Evolutionary conservation across 30 jellyfish, hydroid and myxozoan species (phyloP), one percentile per base, ranked within the genome.

Genomic region (Aurelia sp.): DNA sequence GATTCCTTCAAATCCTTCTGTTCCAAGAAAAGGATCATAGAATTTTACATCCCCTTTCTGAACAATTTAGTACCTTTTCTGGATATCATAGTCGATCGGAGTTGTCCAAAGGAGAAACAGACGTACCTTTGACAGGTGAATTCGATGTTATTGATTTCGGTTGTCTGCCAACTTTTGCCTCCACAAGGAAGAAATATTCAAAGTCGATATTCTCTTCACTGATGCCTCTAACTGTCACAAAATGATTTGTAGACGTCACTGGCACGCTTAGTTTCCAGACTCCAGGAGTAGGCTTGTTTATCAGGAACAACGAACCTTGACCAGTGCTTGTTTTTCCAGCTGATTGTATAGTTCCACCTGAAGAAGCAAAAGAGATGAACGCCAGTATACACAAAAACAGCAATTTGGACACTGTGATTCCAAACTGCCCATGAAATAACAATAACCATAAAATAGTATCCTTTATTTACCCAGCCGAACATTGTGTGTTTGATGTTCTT

Each of bases 281-380:
- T 4, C 93, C 93, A 57, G 93, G 73, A 3, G 87, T 20, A 6
- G 93, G 93, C 61, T 84, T 84, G 35, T 84, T 60, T 6, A 84
- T 79, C 68, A 65, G 35, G 67, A 72, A 84, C 51, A 84, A 40
- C 4, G 87, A 60, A 35, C 93, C 93, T 31, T 62, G 64, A 27
- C 93, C 93, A 15, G 78, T 84, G 11, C 75, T 27, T 11, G 65
- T 35, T 66, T 66, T 73, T 50, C 86, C 82, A 1, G 27, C 66
- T n/a, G 47, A 73, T 31, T 84, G 93, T 33, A 72, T 62, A 6
- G 47, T 33, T 18, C 93, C 93, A 73, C 53, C 91, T 82, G 21
- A 15, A 69, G 68, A 52, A 4, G 1, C 6, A 63, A 3, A 13
- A 7, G 16, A 73, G 20, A 6, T 64, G 5, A 12, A 11, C 7